Evolutionary conservation across 2,797 vertebrate genomes (phyloP).

Genomic region (Sebastes itinus): DNA sequence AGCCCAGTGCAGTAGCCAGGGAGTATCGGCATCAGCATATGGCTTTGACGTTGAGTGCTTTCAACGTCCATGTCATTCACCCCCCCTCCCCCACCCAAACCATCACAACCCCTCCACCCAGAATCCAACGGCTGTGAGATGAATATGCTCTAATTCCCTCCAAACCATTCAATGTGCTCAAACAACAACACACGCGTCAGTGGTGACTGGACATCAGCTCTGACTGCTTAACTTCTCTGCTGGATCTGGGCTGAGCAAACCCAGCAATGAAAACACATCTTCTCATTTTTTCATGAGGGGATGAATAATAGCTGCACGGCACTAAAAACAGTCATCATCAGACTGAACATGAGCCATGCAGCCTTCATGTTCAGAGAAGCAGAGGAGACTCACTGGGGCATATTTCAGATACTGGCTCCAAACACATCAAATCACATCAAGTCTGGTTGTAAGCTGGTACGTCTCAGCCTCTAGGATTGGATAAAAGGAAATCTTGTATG

Average conservation of each 20-base stretch:
- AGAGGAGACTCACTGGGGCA: neutral
- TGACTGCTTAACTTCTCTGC: neutral
- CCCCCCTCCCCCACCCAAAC: neutral
- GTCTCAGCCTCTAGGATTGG: neutral
- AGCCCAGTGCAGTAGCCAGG: neutral
- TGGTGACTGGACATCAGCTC: conserved; percentile 11
- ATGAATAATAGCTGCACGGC: conserved; percentile 23
- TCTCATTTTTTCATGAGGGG: conserved; percentile 30
- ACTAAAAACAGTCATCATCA: neutral
- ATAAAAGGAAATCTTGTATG: neutral
- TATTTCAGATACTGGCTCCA: neutral
- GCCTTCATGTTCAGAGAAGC: neutral
- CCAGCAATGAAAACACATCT: conserved; percentile 28
- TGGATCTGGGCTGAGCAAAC: neutral
- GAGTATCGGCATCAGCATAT: conserved; percentile 18
- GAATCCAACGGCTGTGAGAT: conserved; percentile 36
- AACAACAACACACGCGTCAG: neutral
- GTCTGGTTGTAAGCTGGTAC: neutral
- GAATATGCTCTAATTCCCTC: conserved; percentile 68
- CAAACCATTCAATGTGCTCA: conserved; percentile 27
- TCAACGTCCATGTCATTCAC: conserved; percentile 1
- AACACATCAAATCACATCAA: neutral
- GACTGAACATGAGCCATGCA: neutral
- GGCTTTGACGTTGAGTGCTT: conserved; percentile 23
- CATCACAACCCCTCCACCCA: conserved; percentile 19